These are phyloP conservation scores for Condylura cristata DNA, from an alignment of 2,113 vertebrate genomes.

Conservation along the genomic window DNA sequence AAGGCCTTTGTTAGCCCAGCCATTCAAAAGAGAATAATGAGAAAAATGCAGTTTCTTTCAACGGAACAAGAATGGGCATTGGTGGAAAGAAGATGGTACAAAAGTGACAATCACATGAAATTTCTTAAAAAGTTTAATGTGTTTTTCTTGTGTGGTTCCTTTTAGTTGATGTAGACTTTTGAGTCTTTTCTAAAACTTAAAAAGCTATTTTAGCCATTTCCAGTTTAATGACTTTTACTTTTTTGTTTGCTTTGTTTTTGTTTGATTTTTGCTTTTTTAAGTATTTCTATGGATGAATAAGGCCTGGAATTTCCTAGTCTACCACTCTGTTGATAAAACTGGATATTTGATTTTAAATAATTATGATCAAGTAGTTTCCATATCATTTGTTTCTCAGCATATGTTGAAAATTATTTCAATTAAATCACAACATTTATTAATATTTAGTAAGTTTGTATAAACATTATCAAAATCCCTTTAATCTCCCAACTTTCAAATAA, in stretches of 20 bases:
- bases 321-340: background rate
- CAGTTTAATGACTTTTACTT: background rate
- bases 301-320: background rate
- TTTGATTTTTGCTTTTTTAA: background rate
- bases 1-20: background rate
- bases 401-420: background rate
- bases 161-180: background rate
- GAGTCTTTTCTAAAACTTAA: background rate
- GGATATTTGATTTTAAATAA: background rate
- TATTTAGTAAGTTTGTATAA: background rate
- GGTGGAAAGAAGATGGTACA: background rate
- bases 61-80: background rate
- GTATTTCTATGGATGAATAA: background rate
- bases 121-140: background rate
- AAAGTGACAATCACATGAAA: background rate
- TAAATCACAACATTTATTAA: background rate
- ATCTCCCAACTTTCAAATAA: background rate
- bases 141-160: background rate
- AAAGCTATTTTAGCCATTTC: background rate
- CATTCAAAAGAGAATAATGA: background rate
- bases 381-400: background rate
- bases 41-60: background rate
- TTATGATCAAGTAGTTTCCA: background rate
- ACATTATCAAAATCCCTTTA: background rate
- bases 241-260: background rate